These are phyloP conservation scores for Hydropsyche tenuis DNA, from an alignment of 1,140 invertebrate species.

Conservation along the genomic window DNA sequence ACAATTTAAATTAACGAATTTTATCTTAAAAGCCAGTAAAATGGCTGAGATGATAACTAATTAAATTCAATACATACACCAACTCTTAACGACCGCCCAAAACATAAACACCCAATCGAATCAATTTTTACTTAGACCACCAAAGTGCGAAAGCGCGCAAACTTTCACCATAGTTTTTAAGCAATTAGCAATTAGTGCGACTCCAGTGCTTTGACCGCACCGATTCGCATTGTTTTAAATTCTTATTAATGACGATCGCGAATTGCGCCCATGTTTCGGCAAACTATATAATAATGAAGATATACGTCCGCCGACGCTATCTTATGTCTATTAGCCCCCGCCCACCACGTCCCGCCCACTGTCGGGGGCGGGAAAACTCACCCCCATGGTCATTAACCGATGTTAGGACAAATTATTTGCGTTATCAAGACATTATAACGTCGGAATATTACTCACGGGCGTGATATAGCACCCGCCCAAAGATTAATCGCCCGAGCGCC, in stretches of 20 bases:
- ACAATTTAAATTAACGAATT: no score
- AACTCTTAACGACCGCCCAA: no score
- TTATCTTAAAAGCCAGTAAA: no score
- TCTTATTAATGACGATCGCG: constrained; percentile 48
- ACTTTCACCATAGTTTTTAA: constrained; percentile 6
- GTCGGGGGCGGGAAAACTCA: neutral
- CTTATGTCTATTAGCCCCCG: constrained; percentile 47
- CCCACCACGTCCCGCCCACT: neutral
- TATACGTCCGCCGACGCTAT: constrained; percentile 45
- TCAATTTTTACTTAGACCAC: no score
- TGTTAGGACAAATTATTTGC: constrained; percentile 49
- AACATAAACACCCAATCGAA: no score
- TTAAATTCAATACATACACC: no score
- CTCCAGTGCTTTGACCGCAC: constrained; percentile 7
- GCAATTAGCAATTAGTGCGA: constrained; percentile 17
- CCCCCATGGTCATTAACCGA: constrained; percentile 45
- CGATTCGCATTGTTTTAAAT: constrained; percentile 41
- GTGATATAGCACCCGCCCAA: constrained; percentile 26
- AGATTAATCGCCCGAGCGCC: constrained; percentile 16
- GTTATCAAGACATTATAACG: constrained; percentile 49
- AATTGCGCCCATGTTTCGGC: constrained; percentile 33
- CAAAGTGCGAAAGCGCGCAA: no score
- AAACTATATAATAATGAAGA: constrained; percentile 50
- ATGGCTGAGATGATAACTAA: no score
- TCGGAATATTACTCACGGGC: constrained; percentile 30